Evolutionary conservation across 2,797 vertebrate species (phyloP).

Genomic region (Hylomyscus alleni): DNA sequence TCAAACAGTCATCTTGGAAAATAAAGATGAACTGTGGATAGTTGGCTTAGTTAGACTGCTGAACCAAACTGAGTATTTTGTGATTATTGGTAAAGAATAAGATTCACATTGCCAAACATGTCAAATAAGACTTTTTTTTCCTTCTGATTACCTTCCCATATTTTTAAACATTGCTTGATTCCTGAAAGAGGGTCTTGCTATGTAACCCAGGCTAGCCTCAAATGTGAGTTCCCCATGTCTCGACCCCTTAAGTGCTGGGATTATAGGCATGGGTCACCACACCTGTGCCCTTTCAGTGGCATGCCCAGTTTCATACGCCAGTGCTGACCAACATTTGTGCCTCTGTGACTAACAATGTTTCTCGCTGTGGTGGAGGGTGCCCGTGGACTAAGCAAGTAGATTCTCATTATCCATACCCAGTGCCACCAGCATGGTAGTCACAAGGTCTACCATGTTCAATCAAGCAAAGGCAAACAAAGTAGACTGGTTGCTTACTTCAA

Average conservation of each 20-base stretch:
- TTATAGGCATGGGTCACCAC: neutral
- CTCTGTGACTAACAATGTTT: neutral
- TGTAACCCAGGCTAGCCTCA: neutral
- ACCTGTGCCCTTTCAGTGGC: neutral
- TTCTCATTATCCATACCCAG: neutral
- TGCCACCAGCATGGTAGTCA: neutral
- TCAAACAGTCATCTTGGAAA: neutral
- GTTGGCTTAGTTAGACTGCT: neutral
- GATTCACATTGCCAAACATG: slow-evolving; percentile 4
- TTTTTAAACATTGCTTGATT: neutral
- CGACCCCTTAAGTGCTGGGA: neutral
- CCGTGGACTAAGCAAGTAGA: neutral
- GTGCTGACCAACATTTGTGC: slow-evolving; percentile 19
- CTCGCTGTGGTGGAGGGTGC: slow-evolving; percentile 1
- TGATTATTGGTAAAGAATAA: slow-evolving; percentile 22
- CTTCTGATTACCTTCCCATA: neutral
- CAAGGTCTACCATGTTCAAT: neutral
- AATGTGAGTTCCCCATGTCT: neutral
- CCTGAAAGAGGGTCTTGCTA: neutral
- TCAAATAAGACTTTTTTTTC: neutral
- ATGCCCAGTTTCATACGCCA: neutral
- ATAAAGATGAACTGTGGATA: neutral
- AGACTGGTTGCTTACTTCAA: slow-evolving; percentile 36
- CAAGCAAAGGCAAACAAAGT: slow-evolving; percentile 56
- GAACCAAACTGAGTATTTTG: slow-evolving; percentile 18